A percentile compares a stretch with the other conserved stretches of the same genome.
phyloP scores from a whole-genome alignment of 23 tunicate species.

The Corella eumyota region DNA sequence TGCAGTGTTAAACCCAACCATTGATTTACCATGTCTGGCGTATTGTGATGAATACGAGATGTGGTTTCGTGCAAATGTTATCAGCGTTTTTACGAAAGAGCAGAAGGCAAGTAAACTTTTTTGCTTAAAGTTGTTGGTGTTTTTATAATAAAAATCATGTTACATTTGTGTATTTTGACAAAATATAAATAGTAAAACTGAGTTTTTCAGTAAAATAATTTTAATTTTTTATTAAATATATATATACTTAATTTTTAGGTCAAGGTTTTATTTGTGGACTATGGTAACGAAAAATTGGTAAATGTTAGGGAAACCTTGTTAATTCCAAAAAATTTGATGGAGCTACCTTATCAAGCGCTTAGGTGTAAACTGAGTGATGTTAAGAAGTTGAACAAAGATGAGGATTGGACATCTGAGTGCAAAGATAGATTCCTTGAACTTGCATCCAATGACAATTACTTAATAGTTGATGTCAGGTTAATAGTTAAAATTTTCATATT shows the following conservation, averaged over 20 bases:
- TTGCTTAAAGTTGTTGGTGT: not conserved
- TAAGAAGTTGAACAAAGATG: not conserved
- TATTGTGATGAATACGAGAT: slow-evolving; percentile 8
- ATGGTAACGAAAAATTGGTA: slow-evolving; percentile 33
- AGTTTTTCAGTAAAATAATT: too few species aligned
- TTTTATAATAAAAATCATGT: too few species aligned
- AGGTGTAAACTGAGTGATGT: slow-evolving; percentile 21
- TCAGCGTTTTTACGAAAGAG: slow-evolving; percentile 16
- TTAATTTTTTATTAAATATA: not conserved
- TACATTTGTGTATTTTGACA: too few species aligned
- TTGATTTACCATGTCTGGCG: slow-evolving; percentile 39
- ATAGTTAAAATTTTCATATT: not conserved
- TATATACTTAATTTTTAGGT: slow-evolving; percentile 7
- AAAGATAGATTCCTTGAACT: slow-evolving; percentile 27
- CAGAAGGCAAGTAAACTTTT: slow-evolving; percentile 10
- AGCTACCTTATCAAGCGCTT: slow-evolving; percentile 45
- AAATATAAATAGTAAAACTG: too few species aligned
- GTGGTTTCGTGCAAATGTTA: slow-evolving; percentile 55
- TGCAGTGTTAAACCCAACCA: slow-evolving; percentile 4
- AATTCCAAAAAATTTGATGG: slow-evolving; percentile 50
- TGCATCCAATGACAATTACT: slow-evolving; percentile 7
- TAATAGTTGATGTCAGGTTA: slow-evolving; percentile 20
- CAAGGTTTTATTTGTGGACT: slow-evolving; percentile 41
- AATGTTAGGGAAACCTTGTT: slow-evolving; percentile 17
- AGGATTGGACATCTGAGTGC: slow-evolving; percentile 19